Base-by-base conservation (phyloP, 2,888 invertebrate genomes). In the Suillia variegata region DNA sequence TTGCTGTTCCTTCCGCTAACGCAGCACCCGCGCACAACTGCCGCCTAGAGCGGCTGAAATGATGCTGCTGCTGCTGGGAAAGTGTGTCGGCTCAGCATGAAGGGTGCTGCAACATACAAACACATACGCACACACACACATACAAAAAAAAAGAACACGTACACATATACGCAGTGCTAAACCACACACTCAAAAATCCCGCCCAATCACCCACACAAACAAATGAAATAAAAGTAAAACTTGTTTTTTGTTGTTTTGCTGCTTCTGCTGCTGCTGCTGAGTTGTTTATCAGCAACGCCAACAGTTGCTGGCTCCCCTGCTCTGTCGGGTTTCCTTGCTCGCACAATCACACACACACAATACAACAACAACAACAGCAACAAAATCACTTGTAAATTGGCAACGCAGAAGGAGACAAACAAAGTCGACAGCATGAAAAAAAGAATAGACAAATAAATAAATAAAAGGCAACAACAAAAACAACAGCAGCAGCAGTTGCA, bases 141-240 rank as follows among this genome's bases (percentile, higher is more conserved):
- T 42, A 58, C n/a, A n/a, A n/a, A n/a, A n/a, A n/a, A n/a, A n/a
- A n/a, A n/a, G n/a, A n/a, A n/a, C n/a, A n/a, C n/a, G n/a, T n/a
- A n/a, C n/a, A n/a, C n/a, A n/a, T n/a, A n/a, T n/a, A n/a, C n/a
- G n/a, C n/a, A n/a, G n/a, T n/a, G n/a, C n/a, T n/a, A n/a, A n/a
- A n/a, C n/a, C n/a, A n/a, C 61, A 61, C 57, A 66, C 50, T 58
- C 22, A 54, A 5, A 26, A 48, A 26, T 3, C 13, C 20, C 49
- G 31, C 2, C 48, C 22, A 17, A 13, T 48, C 21, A 33, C 13
- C 34, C 17, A 24, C 13, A 18, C 17, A 18, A n/a, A 26, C 42
- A 54, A 55, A 73, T 74, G 67, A 73, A 73, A 74, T 73, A 74
- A 73, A 74, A 73, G 73, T 74, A 73, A 73, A 58, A 70, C 71